Conservation (phyloP, 2,797 vertebrate species). For the Chaetodon trifasciatus region DNA sequence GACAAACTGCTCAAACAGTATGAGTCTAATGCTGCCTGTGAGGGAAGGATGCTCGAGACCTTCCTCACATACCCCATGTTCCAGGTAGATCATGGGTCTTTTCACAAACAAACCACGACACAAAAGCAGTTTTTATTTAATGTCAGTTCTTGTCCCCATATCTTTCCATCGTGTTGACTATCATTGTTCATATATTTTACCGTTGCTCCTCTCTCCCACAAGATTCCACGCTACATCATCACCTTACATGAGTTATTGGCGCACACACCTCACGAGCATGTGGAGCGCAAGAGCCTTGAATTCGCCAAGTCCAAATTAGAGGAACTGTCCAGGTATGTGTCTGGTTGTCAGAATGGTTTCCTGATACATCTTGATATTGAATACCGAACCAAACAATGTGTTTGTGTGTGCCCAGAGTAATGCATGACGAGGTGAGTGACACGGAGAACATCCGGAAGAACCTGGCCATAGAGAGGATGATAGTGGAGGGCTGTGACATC, state of each 20-base stretch:
- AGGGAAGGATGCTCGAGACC: constrained; percentile 97
- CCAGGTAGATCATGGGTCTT: constrained; percentile 85
- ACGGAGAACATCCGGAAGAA: constrained; percentile 99
- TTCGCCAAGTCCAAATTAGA: constrained; percentile 99
- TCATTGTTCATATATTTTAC: background rate
- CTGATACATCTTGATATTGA: background rate
- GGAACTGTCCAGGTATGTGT: constrained; percentile 93
- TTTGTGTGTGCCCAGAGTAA: constrained; percentile 86
- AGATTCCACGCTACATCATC: constrained; percentile 99
- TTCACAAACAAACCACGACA: background rate
- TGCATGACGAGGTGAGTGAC: constrained; percentile 99
- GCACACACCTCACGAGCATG: constrained; percentile 97
- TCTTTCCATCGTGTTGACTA: too few relatives aligned
- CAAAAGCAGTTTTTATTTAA: background rate
- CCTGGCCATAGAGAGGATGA: constrained; percentile 97
- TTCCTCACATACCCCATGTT: constrained; percentile 99
- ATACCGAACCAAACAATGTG: background rate
- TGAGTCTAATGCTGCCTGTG: constrained; percentile 96
- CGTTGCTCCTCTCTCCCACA: constrained; percentile 28
- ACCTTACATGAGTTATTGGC: constrained; percentile 97
- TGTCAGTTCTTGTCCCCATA: background rate
- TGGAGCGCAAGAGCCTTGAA: constrained; percentile 98
- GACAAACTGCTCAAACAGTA: constrained; percentile 99
- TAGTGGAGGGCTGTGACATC: constrained; percentile 98
- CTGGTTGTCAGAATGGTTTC: background rate